Base-by-base conservation (phyloP, 2,113 vertebrate genomes). In the Amblyornis subalaris region DNA sequence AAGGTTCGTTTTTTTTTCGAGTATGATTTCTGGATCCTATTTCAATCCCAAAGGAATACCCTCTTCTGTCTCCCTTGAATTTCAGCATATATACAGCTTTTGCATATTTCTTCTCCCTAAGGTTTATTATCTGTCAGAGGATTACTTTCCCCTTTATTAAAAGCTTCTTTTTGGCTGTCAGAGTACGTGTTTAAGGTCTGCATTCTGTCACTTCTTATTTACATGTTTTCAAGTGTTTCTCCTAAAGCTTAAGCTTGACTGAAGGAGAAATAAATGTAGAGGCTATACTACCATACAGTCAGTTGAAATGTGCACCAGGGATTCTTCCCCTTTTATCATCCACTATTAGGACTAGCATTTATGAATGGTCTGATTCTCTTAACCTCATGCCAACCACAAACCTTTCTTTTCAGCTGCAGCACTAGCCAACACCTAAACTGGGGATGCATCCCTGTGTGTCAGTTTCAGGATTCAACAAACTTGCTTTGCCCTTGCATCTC, bases 141-240 rank as follows among this genome's bases (percentile, higher is more conserved):
- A 73, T 84, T 89, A 61, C 47, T 88, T 91, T 60, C 14, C 23
- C 40, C 28, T 75, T 61, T 87, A 73, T 73, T 94, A 62, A 76
- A 91, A 91, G 53, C 75, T 83, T 80, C 28, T 82, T 67, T 80
- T 33, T 64, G 54, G 54, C 65, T 84, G 58, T 40, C 55, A 58
- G 65, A 25, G 22, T 60, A 83, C n/a, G 29, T 74, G 44, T 81
- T 95, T 81, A 89, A 76, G n/a, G 78, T 66, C 69, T 89, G 71
- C 35, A 55, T 93, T 81, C 67, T 91, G 65, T 86, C 84, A 70
- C 60, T 95, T 91, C 44, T 93, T 76, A 84, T 87, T 75, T 73
- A 70, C 53, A 21, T 72, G 62, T 92, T 83, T 88, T 47, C 66
- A 86, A 91, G 45, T 76, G 74, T 73, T 95, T 84, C 42, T 83